Conservation (phyloP, 1,140 invertebrate genomes). For the Wiebesia pumilae region DNA sequence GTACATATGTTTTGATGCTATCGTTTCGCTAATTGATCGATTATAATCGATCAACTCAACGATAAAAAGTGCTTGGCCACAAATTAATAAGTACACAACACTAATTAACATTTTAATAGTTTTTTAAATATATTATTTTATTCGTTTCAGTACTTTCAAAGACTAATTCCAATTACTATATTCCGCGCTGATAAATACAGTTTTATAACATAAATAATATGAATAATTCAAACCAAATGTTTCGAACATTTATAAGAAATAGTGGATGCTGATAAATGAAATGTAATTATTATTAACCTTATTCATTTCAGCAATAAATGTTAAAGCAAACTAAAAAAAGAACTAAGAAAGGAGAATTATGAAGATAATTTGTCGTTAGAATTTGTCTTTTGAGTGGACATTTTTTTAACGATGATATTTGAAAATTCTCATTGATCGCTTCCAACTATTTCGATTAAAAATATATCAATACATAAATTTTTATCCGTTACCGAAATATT, state of each 20-base stretch:
- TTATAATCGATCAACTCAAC: slow-evolving; percentile 25
- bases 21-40: neutral
- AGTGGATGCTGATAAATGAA: too few relatives aligned
- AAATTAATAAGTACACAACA: slow-evolving; percentile 1
- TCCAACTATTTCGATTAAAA: neutral
- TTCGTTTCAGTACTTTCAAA: too few relatives aligned
- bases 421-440: neutral
- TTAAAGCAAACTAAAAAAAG: neutral
- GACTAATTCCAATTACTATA: too few relatives aligned
- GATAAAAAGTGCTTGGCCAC: slow-evolving; percentile 15
- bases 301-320: too few relatives aligned
- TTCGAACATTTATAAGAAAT: too few relatives aligned
- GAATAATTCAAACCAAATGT: too few relatives aligned
- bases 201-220: too few relatives aligned
- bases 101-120: neutral
- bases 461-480: too few relatives aligned
- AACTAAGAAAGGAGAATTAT: neutral
- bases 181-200: too few relatives aligned
- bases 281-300: too few relatives aligned
- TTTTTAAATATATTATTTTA: neutral
- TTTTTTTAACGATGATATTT: neutral
- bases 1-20: neutral
- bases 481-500: too few relatives aligned
- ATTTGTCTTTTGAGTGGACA: neutral
- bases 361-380: neutral